Conservation (phyloP, 2,888 invertebrate species). For the Ptilodon capucinus region DNA sequence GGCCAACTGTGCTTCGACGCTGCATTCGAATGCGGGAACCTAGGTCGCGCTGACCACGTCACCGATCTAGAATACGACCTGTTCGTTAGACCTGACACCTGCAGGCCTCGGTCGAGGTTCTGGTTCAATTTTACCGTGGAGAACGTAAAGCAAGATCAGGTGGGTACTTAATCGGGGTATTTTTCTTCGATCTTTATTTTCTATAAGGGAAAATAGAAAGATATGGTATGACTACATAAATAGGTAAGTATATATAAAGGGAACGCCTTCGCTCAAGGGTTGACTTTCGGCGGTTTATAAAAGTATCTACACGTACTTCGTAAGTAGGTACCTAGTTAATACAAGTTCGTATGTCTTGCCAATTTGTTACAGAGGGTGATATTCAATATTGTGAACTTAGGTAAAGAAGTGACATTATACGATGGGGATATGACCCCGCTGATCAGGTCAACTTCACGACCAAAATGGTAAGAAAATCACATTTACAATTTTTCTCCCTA, state of each 20-base stretch:
- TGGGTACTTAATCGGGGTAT: too few species aligned
- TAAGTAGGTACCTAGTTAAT: too few species aligned
- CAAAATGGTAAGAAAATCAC: conserved; percentile 89
- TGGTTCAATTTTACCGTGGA: conserved; percentile 99
- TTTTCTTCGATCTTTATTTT: too few species aligned
- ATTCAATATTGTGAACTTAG: conserved; percentile 98
- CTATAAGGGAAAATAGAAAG: too few species aligned
- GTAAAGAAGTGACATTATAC: conserved; percentile 94
- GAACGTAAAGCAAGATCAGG: conserved; percentile 96
- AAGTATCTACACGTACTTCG: background rate
- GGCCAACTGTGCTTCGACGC: conserved; percentile 99
- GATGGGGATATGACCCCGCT: conserved; percentile 96
- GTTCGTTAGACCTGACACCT: conserved; percentile 97
- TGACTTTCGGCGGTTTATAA: too few species aligned
- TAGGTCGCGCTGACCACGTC: conserved; percentile 96
- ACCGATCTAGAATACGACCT: conserved; percentile 98
- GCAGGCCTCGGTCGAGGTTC: conserved; percentile 94
- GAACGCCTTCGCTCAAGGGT: too few species aligned
- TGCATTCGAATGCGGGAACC: conserved; percentile 97
- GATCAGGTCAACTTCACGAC: conserved; percentile 94
- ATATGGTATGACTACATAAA: too few species aligned
- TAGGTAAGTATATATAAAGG: too few species aligned
- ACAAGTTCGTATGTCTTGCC: background rate
- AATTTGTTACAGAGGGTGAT: conserved; percentile 90
- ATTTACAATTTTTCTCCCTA: too few species aligned